Conservation (phyloP, 92 coral and sea anemone species). For the Porites lobata region DNA sequence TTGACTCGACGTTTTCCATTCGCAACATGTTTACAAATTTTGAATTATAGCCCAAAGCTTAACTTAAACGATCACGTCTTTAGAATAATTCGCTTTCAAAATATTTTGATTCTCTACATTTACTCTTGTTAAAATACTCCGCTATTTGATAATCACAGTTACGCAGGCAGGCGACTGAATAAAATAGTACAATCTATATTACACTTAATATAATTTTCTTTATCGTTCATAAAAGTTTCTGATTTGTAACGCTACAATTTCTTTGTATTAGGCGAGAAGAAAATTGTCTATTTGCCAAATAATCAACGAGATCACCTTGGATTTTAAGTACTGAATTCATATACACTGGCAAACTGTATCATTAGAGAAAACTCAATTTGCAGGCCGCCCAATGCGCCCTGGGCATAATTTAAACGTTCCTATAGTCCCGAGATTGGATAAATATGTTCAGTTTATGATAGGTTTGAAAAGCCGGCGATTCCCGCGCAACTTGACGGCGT, state of each 20-base stretch:
- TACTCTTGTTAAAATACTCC: constrained; percentile 84
- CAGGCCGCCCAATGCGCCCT: constrained; percentile 40
- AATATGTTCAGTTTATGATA: constrained; percentile 75
- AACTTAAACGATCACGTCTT: constrained; percentile 76
- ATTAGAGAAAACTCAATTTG: constrained; percentile 43
- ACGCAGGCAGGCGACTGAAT: constrained; percentile 39
- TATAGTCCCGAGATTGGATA: constrained; percentile 16
- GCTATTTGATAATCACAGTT: constrained; percentile 68
- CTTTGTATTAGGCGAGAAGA: neutral
- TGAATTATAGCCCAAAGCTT: constrained; percentile 38
- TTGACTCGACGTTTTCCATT: neutral
- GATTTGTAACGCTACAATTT: constrained; percentile 15
- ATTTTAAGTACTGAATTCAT: constrained; percentile 36
- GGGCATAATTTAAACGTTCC: constrained; percentile 20
- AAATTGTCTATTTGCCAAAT: constrained; percentile 23
- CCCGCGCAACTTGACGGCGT: constrained; percentile 94
- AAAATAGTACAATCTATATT: constrained; percentile 51
- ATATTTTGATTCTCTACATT: constrained; percentile 92
- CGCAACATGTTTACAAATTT: constrained; percentile 14
- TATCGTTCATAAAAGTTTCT: constrained; percentile 28
- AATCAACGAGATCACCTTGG: constrained; percentile 48
- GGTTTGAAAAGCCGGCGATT: constrained; percentile 85
- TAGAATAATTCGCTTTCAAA: constrained; percentile 88
- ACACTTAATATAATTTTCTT: constrained; percentile 64
- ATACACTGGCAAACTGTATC: constrained; percentile 46